Evolutionary conservation across 2,888 invertebrate genomes (phyloP).

Genomic region (Diaperis boleti): DNA sequence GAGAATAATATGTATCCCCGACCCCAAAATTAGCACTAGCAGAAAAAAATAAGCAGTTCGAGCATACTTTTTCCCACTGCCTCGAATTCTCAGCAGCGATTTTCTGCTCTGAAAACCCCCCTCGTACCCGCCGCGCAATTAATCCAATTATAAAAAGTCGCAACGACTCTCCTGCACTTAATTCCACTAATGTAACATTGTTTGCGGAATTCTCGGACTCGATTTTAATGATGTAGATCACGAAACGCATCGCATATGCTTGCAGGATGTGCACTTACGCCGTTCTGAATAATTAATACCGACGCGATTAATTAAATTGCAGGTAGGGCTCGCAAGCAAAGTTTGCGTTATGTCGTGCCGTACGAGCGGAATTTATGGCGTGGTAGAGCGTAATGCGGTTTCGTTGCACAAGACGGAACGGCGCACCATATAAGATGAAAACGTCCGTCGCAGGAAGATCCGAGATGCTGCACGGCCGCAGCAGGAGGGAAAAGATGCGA

Average conservation of each 20-base stretch:
- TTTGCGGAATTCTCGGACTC: constrained; percentile 25
- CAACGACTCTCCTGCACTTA: constrained; percentile 16
- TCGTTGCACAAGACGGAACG: background rate
- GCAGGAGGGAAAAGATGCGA: constrained; percentile 15
- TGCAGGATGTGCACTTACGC: constrained; percentile 36
- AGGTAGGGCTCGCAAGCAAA: constrained; percentile 3
- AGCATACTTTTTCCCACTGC: too few relatives aligned
- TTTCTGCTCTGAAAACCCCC: background rate
- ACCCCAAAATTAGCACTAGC: too few relatives aligned
- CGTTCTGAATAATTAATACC: constrained; percentile 33
- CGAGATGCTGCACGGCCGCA: constrained; percentile 20
- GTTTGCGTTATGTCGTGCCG: background rate
- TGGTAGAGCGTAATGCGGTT: background rate
- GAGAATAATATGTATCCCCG: too few relatives aligned
- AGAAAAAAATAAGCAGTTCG: too few relatives aligned
- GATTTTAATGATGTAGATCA: constrained; percentile 37
- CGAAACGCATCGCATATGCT: constrained; percentile 26
- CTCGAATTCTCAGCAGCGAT: too few relatives aligned
- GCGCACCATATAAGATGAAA: too few relatives aligned
- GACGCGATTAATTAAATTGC: constrained; percentile 27
- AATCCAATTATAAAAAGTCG: constrained; percentile 29
- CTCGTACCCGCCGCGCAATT: constrained; percentile 14
- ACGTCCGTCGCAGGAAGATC: constrained; percentile 30
- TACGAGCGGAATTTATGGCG: background rate
- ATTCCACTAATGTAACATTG: constrained; percentile 31